Base-by-base conservation (phyloP, 2,113 vertebrate species). In the Phrynosoma platyrhinos region DNA sequence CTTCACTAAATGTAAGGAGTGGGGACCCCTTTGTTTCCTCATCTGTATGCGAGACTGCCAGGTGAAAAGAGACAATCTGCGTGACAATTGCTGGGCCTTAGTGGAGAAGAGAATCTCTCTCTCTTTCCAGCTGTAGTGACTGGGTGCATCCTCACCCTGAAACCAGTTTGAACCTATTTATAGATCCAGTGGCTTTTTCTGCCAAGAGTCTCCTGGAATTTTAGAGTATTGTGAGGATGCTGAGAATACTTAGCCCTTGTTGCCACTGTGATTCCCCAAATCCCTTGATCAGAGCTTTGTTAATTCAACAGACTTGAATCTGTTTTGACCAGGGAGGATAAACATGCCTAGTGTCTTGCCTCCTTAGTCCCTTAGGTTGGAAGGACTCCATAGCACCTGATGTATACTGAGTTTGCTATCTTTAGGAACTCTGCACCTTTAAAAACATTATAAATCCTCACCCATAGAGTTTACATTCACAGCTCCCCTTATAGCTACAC, bases 51-150 rank as follows among this genome's bases (percentile, higher is more conserved):
- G 42, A 20, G 20, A 13, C 71, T 4, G 20, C 81, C 27, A 32
- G 72, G 52, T 2, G 14, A 83, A 86, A 42, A 47, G 72, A 89
- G 94, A 95, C 95, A 96, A 95, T 95, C 95, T 5, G 87, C 14
- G 14, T 16, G 91, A 91, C 90, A 88, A 27, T 90, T 16, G 69
- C 83, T 62, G 52, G 53, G 55, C 23, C 52, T 52, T 16, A 30
- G 53, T 40, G 9, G 58, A 52, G 40, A n/a, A 75, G 13, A 18
- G 10, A n/a, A 32, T 14, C 64, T 64, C 55, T 62, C 74, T 18
- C 52, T 4, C 32, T 40, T 58, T 75, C 52, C n/a, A 25, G n/a
- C 20, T 36, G 52, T 13, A 36, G 32, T 52, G 36, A 23, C 36
- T n/a, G 27, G 30, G 25, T 32, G 2, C 8, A 5, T 9, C 62